phyloP scores from a whole-genome alignment of 2,888 invertebrate genomes.

The Heliconius cydno region DNA sequence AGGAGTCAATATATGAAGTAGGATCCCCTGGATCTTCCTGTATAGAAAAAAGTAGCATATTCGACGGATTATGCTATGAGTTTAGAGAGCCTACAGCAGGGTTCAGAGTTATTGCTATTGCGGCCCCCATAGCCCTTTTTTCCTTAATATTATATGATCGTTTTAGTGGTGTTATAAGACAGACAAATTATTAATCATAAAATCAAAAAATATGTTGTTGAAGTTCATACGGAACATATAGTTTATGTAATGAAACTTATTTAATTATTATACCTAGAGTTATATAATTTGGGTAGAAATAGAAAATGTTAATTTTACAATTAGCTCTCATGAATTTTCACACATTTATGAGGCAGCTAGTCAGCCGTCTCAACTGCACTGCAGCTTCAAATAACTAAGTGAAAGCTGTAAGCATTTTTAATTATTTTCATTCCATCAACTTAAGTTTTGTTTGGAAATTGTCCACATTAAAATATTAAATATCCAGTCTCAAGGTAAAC shows the following conservation, averaged over 20 bases:
- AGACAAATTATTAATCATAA: slow-evolving; percentile 58
- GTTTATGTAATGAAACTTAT: not conserved
- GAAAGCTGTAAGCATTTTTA: not conserved
- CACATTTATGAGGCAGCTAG: not conserved
- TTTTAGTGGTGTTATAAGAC: slow-evolving; percentile 74
- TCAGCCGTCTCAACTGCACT: no score
- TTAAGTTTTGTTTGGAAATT: not conserved
- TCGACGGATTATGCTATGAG: slow-evolving; percentile 66
- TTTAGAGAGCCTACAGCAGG: slow-evolving; percentile 70
- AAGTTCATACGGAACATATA: not conserved
- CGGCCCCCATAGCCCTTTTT: slow-evolving; percentile 71
- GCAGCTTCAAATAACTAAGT: not conserved
- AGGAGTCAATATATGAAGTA: slow-evolving; percentile 61
- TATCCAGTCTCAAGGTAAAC: not conserved
- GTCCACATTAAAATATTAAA: not conserved
- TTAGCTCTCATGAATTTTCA: not conserved
- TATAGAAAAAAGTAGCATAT: slow-evolving; percentile 63
- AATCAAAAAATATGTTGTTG: no score
- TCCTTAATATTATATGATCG: slow-evolving; percentile 74
- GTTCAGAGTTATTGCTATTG: slow-evolving; percentile 69
- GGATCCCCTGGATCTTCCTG: slow-evolving; percentile 68
- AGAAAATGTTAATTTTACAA: not conserved
- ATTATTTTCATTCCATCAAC: no score
- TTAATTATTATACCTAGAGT: not conserved
- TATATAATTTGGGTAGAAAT: not conserved